phyloP scores from a whole-genome alignment of 2,888 invertebrate genomes.

The Drosophila macrothrix region DNA sequence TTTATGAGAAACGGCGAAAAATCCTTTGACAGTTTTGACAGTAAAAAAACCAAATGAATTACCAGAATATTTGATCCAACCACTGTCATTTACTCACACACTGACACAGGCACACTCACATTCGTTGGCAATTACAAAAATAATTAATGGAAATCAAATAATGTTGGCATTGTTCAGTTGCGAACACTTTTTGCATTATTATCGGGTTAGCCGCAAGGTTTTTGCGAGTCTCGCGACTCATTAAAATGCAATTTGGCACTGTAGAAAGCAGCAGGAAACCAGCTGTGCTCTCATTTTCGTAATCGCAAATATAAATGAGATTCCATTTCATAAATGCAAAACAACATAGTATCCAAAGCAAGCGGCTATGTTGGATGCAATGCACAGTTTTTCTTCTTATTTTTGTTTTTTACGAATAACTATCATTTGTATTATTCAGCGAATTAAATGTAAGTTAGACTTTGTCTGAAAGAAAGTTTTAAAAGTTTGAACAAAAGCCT shows the following conservation, averaged over 20 bases:
- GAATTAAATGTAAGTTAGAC: background rate
- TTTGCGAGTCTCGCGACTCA: constrained; percentile 38
- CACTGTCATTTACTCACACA: background rate
- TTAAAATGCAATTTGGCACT: constrained; percentile 38
- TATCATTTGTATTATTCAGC: background rate
- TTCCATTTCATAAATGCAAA: background rate
- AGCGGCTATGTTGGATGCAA: background rate
- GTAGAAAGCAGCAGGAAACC: background rate
- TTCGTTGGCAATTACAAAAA: constrained; percentile 22
- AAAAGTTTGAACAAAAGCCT: background rate
- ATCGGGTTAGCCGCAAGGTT: constrained; percentile 53
- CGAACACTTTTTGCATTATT: constrained; percentile 43
- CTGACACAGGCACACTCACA: background rate
- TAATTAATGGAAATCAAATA: constrained; percentile 48
- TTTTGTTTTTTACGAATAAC: background rate
- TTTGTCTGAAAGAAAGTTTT: background rate
- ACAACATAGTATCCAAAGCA: background rate
- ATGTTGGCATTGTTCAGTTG: constrained; percentile 27
- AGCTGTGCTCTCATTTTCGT: constrained; percentile 3
- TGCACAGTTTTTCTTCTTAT: background rate
- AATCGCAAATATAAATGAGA: background rate
- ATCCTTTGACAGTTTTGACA: background rate
- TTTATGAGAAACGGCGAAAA: background rate
- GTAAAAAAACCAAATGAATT: background rate
- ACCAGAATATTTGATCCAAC: background rate